Base-by-base conservation (phyloP, 2,797 vertebrate species). In the Pseudocheirus occidentalis region DNA sequence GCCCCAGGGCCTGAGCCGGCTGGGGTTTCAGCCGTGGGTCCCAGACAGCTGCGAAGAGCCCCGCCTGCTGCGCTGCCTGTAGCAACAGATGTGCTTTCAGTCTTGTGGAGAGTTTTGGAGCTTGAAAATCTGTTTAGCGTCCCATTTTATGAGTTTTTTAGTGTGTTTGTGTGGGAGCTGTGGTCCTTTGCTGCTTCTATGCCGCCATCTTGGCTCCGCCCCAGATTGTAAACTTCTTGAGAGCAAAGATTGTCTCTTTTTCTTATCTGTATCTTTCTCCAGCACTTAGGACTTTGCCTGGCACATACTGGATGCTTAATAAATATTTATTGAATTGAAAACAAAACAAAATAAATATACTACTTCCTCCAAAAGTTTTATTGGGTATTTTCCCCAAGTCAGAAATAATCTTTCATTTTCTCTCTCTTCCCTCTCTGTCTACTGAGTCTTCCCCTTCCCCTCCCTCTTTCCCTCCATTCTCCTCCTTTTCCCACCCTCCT, bases 391-490 rank as follows among this genome's bases (percentile, higher is more conserved):
- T 7, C 6, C 66, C 18, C 6, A 73, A 40, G n/a, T 81, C n/a
- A 81, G 66, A 81, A 81, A 81, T 81, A 46, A 9, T 34, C n/a
- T 81, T 81, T 81, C 40, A 2, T 21, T 81, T 81, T 81, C 40
- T 81, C 14, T 73, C 13, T 18, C 9, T 14, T 28, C 21, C 5
- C 5, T 27, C n/a, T 73, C n/a, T 40, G 16, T 81, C 18, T 81
- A n/a, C 66, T 40, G 62, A 62, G n/a, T 73, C 16, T 73, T 1
- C 66, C 14, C 5, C 1, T n/a, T 14, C 34, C 13, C 62, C 29
- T 6, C 5, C 5, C 5, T 1, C 0, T 59, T 1, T 7, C 6
- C 6, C 46, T 21, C 7, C 5, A 24, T 3, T 46, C 18, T 2
- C n/a, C 6, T 5, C 5, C 18, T 12, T 2, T 73, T 5, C 52